Evolutionary conservation across 2,888 invertebrate genomes (phyloP).

Genomic region (Plagiodera versicolora): DNA sequence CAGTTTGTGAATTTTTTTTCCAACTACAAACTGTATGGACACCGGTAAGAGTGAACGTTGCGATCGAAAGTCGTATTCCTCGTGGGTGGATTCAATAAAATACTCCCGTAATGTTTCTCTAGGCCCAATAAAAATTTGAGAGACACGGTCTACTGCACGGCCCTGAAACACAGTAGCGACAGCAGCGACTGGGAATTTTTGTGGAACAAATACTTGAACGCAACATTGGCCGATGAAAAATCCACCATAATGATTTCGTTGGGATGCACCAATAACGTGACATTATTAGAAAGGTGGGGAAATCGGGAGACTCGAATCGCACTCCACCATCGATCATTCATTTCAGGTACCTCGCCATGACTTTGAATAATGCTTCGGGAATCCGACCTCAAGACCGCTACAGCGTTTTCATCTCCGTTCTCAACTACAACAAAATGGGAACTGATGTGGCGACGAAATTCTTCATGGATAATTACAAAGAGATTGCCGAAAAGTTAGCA

Average conservation of each 20-base stretch:
- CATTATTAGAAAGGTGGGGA: slow-evolving; percentile 55
- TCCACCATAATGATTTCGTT: slow-evolving; percentile 66
- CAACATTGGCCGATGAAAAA: slow-evolving; percentile 70
- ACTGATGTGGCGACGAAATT: slow-evolving; percentile 59
- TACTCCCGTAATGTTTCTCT: too few species aligned
- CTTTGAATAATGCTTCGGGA: slow-evolving; percentile 41
- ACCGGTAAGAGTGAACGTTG: too few species aligned
- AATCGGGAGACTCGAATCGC: neutral
- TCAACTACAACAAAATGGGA: slow-evolving; percentile 49
- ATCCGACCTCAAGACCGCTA: slow-evolving; percentile 57
- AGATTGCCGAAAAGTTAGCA: slow-evolving; percentile 28
- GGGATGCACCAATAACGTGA: slow-evolving; percentile 65
- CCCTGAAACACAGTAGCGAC: slow-evolving; percentile 62
- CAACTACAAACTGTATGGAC: slow-evolving; percentile 1
- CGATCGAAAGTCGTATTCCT: too few species aligned
- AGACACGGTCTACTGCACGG: slow-evolving; percentile 75
- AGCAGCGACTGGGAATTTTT: slow-evolving; percentile 65
- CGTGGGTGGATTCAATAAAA: too few species aligned
- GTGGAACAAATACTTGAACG: slow-evolving; percentile 59
- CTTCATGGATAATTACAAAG: slow-evolving; percentile 51
- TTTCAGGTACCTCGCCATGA: slow-evolving; percentile 33
- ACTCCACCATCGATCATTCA: too few species aligned
- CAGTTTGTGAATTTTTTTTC: slow-evolving; percentile 50
- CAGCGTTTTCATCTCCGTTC: slow-evolving; percentile 29
- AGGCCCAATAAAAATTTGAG: slow-evolving; percentile 68